A percentile compares a stretch with the other conserved stretches of the same genome.
Evolutionary conservation across 2,888 invertebrate species (phyloP).

Genomic region (Zaprionus obscuricornis): DNA sequence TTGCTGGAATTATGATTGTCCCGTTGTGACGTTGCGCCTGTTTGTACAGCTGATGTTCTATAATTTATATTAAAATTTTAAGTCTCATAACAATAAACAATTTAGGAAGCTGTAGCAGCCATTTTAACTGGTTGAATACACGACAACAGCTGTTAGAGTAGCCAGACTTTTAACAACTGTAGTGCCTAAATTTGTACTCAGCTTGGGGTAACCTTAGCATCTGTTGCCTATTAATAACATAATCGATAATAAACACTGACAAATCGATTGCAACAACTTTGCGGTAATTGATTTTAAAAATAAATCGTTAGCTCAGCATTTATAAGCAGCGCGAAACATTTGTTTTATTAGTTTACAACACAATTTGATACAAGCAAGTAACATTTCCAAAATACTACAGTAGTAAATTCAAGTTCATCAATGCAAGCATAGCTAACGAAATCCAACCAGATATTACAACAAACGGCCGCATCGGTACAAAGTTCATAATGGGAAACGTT

Average conservation of each 20-base stretch:
- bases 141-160: slow-evolving; percentile 38
- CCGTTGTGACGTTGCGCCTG: neutral
- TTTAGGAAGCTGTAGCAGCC: slow-evolving; percentile 42
- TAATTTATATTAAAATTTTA: slow-evolving; percentile 14
- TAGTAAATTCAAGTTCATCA: neutral
- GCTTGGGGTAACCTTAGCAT: neutral
- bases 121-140: slow-evolving; percentile 59
- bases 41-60: slow-evolving; percentile 3
- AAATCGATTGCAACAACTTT: neutral
- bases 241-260: neutral
- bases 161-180: neutral
- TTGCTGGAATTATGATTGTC: slow-evolving; percentile 9
- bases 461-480: too few relatives aligned
- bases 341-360: too few relatives aligned
- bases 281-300: slow-evolving; percentile 4
- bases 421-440: too few relatives aligned
- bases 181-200: neutral
- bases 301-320: slow-evolving; percentile 11
- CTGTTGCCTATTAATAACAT: neutral
- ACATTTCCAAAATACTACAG: slow-evolving; percentile 2
- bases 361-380: slow-evolving; percentile 8
- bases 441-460: too few relatives aligned
- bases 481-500: slow-evolving; percentile 46
- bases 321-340: too few relatives aligned
- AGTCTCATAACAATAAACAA: slow-evolving; percentile 25